Base-by-base conservation (phyloP, 2,888 invertebrate genomes). In the Pelosia muscerda region DNA sequence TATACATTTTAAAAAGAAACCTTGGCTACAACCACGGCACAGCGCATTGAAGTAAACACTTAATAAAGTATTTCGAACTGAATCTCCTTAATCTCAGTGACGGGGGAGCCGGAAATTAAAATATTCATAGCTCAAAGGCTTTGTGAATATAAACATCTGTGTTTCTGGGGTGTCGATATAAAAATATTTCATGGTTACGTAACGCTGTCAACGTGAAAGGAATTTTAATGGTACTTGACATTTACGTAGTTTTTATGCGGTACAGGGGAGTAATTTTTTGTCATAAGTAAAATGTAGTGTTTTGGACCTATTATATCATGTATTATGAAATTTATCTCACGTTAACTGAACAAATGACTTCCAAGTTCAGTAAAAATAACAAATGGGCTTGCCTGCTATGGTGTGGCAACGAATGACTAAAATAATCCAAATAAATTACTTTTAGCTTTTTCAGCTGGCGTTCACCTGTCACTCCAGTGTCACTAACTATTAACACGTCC, bases 101-200 rank as follows among this genome's bases (percentile, higher is more conserved):
- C 74, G 72, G 69, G 70, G 61, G 64, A 68, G 62, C 77, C 81
- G 81, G 81, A 81, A 81, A 81, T 81, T 81, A 81, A 81, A 81
- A 81, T 81, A 82, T 81, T 81, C 82, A 77, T 73, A 70, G 79
- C 76, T 75, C 66, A 79, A 81, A 78, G 74, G 77, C 77, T 78
- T 77, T 74, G 71, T 75, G 77, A 74, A 73, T 80, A 76, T 68
- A 77, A 79, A 76, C 79, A 81, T 81, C 75, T 77, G 75, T 76
- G 77, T 78, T 79, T 72, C 65, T 69, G 63, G 38, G 68, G 68
- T 73, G 75, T 67, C 77, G 72, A 81, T 77, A 69, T 73, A 73
- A 81, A 72, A 79, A 66, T 63, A 69, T 71, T 76, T 71, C 68
- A 69, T 65, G 68, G 68, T 66, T 68, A 38, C 54, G 26, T 63